A percentile compares a stretch with the other conserved stretches of the same genome.
Conservation (phyloP, 2,797 vertebrate genomes). For the Pangasius krempfi region DNA sequence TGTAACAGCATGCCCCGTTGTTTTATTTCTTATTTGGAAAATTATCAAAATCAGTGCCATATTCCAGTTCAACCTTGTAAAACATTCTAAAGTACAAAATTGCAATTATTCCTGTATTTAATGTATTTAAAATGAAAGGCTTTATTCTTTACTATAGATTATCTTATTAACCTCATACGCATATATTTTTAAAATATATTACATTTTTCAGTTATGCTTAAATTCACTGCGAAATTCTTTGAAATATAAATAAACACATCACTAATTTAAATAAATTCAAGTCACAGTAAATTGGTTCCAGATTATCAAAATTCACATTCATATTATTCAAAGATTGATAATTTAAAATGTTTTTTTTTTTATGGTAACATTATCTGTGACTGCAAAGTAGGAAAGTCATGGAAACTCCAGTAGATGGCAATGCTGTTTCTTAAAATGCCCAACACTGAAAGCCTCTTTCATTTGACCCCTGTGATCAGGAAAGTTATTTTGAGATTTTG, state of each 20-base stretch:
- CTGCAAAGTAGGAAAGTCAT: not conserved
- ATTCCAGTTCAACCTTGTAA: not conserved
- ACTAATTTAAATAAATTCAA: not conserved
- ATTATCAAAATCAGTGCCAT: not conserved
- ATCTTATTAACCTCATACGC: not conserved
- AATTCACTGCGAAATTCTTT: not conserved
- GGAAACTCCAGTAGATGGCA: constrained; percentile 38
- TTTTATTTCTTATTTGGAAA: not conserved
- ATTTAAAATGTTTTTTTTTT: not conserved
- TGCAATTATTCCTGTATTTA: not conserved
- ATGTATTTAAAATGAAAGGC: not conserved
- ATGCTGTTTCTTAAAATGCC: not conserved
- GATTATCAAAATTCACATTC: not conserved
- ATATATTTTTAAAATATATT: not conserved
- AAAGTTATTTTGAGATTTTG: constrained; percentile 73
- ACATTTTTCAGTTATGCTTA: not conserved
- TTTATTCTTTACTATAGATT: not conserved
- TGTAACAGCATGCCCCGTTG: not conserved
- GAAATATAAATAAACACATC: not conserved
- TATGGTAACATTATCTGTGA: too few species aligned
- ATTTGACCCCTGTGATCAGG: constrained; percentile 57
- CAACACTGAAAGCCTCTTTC: not conserved
- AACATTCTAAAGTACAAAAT: not conserved
- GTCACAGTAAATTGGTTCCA: not conserved
- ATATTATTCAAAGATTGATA: not conserved